Evolutionary conservation across 2,113 vertebrate genomes (phyloP).

Genomic region (Barbus barbus): DNA sequence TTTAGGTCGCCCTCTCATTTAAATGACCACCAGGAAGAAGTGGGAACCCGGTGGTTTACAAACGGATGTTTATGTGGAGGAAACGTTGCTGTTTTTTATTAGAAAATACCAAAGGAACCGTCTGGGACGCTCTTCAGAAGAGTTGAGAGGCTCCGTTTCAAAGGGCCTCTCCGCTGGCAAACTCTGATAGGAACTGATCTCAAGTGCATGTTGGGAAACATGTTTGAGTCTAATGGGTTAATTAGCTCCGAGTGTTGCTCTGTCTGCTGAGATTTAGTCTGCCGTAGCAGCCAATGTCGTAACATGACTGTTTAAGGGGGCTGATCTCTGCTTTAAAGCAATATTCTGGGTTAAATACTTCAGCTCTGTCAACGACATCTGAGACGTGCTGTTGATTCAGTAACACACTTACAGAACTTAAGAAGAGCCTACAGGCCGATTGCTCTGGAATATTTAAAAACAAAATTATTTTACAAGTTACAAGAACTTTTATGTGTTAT

Average conservation of each 20-base stretch:
- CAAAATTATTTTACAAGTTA: neutral
- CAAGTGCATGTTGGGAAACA: slow-evolving; percentile 73
- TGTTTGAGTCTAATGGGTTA: slow-evolving; percentile 74
- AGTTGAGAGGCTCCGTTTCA: slow-evolving; percentile 69
- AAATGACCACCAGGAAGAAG: slow-evolving; percentile 40
- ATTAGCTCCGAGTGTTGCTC: slow-evolving; percentile 74
- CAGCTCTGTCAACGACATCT: neutral
- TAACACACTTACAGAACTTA: neutral
- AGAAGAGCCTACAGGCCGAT: too few relatives aligned
- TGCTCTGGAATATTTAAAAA: too few relatives aligned
- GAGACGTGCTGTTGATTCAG: neutral
- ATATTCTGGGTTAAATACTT: slow-evolving; percentile 9
- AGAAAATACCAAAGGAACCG: slow-evolving; percentile 73
- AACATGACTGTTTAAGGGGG: slow-evolving; percentile 59
- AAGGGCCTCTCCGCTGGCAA: slow-evolving; percentile 73
- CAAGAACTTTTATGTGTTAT: too few relatives aligned
- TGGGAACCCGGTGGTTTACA: slow-evolving; percentile 7
- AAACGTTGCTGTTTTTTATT: slow-evolving; percentile 64
- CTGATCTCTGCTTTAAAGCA: slow-evolving; percentile 50
- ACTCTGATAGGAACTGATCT: slow-evolving; percentile 76
- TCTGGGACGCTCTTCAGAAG: slow-evolving; percentile 66
- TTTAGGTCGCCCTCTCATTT: slow-evolving; percentile 26
- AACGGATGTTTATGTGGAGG: slow-evolving; percentile 46
- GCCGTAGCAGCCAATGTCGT: slow-evolving; percentile 54
- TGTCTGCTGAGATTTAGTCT: slow-evolving; percentile 73